Percentiles rank a stretch among this genome's conserved stretches.
These are phyloP conservation scores for Heliconius hermathena DNA, from an alignment of 1,140 invertebrate species.

Conservation along the genomic window DNA sequence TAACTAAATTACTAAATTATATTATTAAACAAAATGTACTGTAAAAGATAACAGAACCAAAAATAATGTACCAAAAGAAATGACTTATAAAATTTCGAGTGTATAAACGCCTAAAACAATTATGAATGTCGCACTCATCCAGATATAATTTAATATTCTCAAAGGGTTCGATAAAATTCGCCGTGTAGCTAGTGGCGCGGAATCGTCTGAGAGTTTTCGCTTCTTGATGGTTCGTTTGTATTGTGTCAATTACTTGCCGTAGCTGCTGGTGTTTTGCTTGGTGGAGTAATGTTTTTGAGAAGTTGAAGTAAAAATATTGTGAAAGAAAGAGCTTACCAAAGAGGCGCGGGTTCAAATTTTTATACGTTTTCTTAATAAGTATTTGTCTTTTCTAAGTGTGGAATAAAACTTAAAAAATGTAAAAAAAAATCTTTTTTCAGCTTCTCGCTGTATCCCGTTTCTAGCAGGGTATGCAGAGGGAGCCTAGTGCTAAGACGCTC, in stretches of 20 bases:
- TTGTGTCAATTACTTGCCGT: not conserved
- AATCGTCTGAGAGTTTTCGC: slow-evolving; percentile 61
- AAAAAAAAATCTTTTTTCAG: no score
- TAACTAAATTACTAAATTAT: not conserved
- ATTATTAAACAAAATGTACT: not conserved
- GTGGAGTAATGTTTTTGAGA: not conserved
- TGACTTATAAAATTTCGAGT: slow-evolving; percentile 12
- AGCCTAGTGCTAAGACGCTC: no score
- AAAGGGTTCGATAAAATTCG: slow-evolving; percentile 60
- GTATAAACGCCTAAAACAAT: slow-evolving; percentile 21
- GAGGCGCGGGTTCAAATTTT: no score
- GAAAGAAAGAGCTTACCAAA: no score
- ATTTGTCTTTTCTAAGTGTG: no score
- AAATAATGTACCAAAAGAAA: not conserved
- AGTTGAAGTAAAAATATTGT: not conserved
- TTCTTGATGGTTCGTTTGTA: slow-evolving; percentile 20
- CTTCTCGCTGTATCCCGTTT: no score
- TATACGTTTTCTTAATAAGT: no score
- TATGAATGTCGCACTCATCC: slow-evolving; percentile 41
- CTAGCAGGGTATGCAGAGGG: no score
- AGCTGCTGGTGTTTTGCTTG: not conserved
- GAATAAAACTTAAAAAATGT: no score
- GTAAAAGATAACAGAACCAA: not conserved
- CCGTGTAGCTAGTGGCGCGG: slow-evolving; percentile 55
- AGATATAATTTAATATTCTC: slow-evolving; percentile 53